Percentiles rank a stretch among this genome's conserved stretches.
phyloP scores from a whole-genome alignment of 2,113 vertebrate species.

The Callorhinus ursinus region DNA sequence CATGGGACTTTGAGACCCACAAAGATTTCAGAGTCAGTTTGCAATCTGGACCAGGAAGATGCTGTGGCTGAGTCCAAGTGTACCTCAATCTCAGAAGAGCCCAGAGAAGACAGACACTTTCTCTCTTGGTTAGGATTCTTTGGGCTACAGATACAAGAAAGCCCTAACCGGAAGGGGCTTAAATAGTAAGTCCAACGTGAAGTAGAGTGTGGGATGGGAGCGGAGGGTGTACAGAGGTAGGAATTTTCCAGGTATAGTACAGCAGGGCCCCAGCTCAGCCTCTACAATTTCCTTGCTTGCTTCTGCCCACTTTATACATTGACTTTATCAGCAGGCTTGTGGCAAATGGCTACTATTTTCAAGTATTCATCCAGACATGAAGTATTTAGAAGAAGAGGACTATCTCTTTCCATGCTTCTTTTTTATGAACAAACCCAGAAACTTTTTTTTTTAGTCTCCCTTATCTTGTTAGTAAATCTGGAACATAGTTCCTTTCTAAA shows the following conservation, averaged over 20 bases:
- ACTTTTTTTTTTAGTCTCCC: neutral
- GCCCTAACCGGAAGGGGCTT: neutral
- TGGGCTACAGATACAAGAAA: neutral
- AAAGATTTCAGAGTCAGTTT: neutral
- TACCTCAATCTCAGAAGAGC: neutral
- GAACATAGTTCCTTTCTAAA: constrained; percentile 27
- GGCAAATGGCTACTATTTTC: neutral
- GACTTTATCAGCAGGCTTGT: neutral
- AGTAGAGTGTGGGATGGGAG: too few relatives aligned
- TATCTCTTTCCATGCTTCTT: neutral
- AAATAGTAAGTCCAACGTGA: neutral
- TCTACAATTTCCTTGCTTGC: neutral
- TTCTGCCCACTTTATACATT: neutral
- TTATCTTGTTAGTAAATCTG: constrained; percentile 9
- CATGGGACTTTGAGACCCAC: neutral
- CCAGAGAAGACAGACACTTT: neutral
- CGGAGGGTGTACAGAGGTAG: neutral
- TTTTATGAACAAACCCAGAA: neutral
- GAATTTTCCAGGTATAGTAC: neutral
- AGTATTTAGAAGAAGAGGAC: neutral
- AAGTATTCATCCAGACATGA: neutral
- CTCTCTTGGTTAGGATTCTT: neutral
- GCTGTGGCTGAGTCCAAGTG: neutral
- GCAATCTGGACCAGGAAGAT: neutral
- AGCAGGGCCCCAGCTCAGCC: neutral